Conservation (phyloP, 2,888 invertebrate species). For the Steinernema carpocapsae region DNA sequence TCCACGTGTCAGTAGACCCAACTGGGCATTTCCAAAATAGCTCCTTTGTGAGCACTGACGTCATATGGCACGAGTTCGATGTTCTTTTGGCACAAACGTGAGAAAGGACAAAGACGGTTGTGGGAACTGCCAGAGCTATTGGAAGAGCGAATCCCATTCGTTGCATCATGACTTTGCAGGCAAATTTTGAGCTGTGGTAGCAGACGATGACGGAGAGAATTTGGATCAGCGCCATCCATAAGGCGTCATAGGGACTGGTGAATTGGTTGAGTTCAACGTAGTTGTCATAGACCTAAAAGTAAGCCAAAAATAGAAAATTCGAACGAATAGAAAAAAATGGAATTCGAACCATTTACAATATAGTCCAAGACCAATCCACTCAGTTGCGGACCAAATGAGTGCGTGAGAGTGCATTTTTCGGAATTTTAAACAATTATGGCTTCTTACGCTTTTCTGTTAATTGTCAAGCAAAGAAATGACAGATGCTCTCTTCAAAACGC, state of each 20-base stretch:
- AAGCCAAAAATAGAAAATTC: slow-evolving; percentile 17
- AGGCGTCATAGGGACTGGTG: slow-evolving; percentile 68
- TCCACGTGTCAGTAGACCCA: slow-evolving; percentile 39
- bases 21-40: slow-evolving; percentile 89
- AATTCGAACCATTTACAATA: no score
- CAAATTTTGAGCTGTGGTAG: slow-evolving; percentile 72
- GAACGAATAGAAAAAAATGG: no score
- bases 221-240: slow-evolving; percentile 68
- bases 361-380: no score
- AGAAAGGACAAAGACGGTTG: slow-evolving; percentile 77
- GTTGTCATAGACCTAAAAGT: slow-evolving; percentile 61
- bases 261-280: slow-evolving; percentile 65
- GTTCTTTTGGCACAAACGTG: slow-evolving; percentile 70
- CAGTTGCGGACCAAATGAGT: no score
- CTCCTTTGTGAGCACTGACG: slow-evolving; percentile 70
- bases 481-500: no score
- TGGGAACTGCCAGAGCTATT: slow-evolving; percentile 87
- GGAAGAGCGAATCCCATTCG: slow-evolving; percentile 96
- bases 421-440: no score
- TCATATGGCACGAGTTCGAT: slow-evolving; percentile 87
- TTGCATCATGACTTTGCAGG: slow-evolving; percentile 78
- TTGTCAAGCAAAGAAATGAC: no score
- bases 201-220: slow-evolving; percentile 69
- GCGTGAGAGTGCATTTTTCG: no score
- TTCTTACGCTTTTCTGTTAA: no score